Evolutionary conservation across 2,113 vertebrate genomes (phyloP), one percentile per base, ranked within the genome.

Genomic region (Circaetus gallicus): DNA sequence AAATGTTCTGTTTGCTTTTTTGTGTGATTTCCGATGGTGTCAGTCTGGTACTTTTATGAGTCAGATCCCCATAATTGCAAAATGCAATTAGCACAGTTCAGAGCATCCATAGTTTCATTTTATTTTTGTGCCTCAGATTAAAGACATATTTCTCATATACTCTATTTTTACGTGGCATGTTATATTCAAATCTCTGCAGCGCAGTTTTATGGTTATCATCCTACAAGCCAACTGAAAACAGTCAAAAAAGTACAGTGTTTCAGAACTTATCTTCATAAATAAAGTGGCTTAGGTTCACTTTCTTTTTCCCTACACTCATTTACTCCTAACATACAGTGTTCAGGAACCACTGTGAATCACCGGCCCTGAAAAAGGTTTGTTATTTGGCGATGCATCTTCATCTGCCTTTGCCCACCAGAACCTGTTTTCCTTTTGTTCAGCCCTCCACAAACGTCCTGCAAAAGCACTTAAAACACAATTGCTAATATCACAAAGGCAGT

Each of bases 11-110:
- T 72, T 90, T 82, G 93, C 74, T 79, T 94, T 13, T 42, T 20
- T 15, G 59, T 76, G 59, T 58, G 81, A 69, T 94, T 97, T 95
- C 0, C 47, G 81, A 86, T 72, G 34, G 69, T 91, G 86, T 91
- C 94, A 91, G 89, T 74, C 93, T 95, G 94, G 78, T 77, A n/a
- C 78, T 88, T 92, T 67, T 24, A 76, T 95, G 89, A 96, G 93
- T 96, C 95, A 94, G 91, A 72, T 76, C 61, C 70, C 58, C 66
- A 3, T 87, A 94, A 84, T 6, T 90, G 91, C 56, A 40, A 72
- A 81, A 90, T 77, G 92, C 66, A 95, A 94, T 97, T 96, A 95
- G 66, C 95, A 80, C 43, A n/a, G 70, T 76, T 94, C 74, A 85
- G 71, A 84, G 70, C 73, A n/a, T n/a, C 84, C 73, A 56, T 22